These are phyloP conservation scores for Brachionus koreanus DNA, from an alignment of 1,140 invertebrate genomes.

Conservation along the genomic window DNA sequence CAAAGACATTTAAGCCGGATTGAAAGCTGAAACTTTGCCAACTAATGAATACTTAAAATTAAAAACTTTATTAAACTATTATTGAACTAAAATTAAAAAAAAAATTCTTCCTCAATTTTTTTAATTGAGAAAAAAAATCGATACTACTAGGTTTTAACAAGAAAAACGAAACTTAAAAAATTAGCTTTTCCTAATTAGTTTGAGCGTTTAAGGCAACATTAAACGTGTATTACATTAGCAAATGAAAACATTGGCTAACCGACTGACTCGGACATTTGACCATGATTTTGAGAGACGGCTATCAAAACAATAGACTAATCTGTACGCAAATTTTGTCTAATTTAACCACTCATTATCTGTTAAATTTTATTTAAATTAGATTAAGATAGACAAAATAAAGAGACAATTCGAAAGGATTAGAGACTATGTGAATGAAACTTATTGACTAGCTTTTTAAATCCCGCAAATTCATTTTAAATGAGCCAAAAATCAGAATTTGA, in stretches of 20 bases:
- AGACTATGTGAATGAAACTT: neutral
- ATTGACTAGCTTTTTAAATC: neutral
- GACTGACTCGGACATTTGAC: neutral
- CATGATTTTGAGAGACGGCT: neutral
- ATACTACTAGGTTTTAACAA: neutral
- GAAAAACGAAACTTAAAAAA: neutral
- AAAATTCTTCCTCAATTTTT: neutral
- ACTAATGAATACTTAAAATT: neutral
- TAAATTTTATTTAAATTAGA: constrained; percentile 25
- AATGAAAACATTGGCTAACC: neutral
- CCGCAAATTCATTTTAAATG: neutral
- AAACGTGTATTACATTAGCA: neutral
- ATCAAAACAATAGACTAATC: neutral
- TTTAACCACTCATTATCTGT: constrained; percentile 20
- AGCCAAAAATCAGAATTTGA: neutral
- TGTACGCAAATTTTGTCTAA: constrained; percentile 24
- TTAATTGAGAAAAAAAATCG: neutral
- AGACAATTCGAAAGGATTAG: neutral
- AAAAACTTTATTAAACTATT: neutral
- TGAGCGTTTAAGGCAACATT: neutral
- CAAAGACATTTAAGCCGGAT: neutral
- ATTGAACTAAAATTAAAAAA: neutral
- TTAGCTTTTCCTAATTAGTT: neutral
- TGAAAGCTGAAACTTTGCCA: neutral
- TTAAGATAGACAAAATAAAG: constrained; percentile 11